phyloP scores from a whole-genome alignment of 2,888 invertebrate genomes.

The Cantharis nigra region DNA sequence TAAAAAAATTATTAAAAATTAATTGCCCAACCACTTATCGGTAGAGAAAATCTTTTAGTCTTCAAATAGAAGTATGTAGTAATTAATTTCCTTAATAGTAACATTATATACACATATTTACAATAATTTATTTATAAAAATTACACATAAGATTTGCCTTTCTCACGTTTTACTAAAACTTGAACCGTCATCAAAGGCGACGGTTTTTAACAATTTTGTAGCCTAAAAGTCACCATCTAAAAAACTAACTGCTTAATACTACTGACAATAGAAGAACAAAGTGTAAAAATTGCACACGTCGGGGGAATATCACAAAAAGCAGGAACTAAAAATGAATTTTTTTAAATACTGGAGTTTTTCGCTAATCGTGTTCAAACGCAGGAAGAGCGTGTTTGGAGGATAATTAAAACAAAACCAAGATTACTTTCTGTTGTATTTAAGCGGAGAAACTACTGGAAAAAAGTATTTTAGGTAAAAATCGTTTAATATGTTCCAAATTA shows the following conservation, averaged over 20 bases:
- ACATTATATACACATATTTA: constrained; percentile 13
- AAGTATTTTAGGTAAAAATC: background rate
- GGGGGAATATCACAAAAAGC: background rate
- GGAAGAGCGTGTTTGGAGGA: background rate
- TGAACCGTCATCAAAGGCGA: background rate
- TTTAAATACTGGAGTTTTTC: background rate
- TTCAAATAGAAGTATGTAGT: background rate
- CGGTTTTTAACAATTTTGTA: background rate
- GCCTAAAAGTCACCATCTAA: background rate
- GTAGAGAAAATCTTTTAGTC: background rate
- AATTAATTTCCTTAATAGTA: background rate
- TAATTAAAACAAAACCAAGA: background rate
- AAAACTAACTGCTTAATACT: background rate
- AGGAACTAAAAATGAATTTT: background rate
- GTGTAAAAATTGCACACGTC: background rate
- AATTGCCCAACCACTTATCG: background rate
- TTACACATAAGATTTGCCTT: constrained; percentile 4
- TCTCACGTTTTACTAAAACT: background rate
- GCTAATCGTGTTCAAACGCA: background rate
- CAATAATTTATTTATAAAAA: constrained; percentile 17
- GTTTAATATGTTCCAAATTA: background rate
- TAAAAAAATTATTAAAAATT: background rate
- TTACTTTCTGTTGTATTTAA: background rate
- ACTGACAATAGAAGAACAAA: background rate
- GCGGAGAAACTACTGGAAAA: background rate